Percentiles rank a stretch among this genome's conserved stretches.
phyloP scores from a whole-genome alignment of 2,888 invertebrate genomes.

The Yponomeuta evonymella region DNA sequence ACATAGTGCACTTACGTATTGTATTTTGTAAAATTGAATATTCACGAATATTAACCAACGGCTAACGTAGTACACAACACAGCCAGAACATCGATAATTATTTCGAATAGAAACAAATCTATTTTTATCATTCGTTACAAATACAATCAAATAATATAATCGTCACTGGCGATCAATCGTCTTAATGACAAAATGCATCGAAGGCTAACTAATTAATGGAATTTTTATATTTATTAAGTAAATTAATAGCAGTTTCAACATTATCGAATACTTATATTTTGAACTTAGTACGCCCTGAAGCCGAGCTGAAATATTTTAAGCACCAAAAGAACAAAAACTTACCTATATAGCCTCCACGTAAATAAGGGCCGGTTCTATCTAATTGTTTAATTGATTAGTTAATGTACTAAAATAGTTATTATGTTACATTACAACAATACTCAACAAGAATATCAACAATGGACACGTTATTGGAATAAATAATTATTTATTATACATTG shows the following conservation, averaged over 20 bases:
- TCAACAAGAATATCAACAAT: conserved; percentile 76
- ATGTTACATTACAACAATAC: conserved; percentile 64
- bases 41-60: background rate
- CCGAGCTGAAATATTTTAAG: background rate
- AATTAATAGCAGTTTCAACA: background rate
- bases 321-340: conserved; percentile 8
- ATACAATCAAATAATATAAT: too few relatives aligned
- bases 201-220: background rate
- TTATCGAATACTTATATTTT: background rate
- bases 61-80: background rate
- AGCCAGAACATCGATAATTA: background rate
- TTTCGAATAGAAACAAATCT: background rate
- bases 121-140: too few relatives aligned
- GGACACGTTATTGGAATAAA: conserved; percentile 41
- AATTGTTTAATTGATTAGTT: conserved; percentile 20
- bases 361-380: conserved; percentile 11
- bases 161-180: too few relatives aligned
- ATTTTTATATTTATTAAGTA: conserved; percentile 3
- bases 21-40: background rate
- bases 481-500: conserved; percentile 5
- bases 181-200: background rate
- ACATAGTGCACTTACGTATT: conserved; percentile 12
- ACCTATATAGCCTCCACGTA: conserved; percentile 20
- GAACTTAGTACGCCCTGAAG: background rate
- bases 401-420: conserved; percentile 20